Conservation (phyloP, 1,140 invertebrate genomes). For the Drosophila nebulosa region DNA sequence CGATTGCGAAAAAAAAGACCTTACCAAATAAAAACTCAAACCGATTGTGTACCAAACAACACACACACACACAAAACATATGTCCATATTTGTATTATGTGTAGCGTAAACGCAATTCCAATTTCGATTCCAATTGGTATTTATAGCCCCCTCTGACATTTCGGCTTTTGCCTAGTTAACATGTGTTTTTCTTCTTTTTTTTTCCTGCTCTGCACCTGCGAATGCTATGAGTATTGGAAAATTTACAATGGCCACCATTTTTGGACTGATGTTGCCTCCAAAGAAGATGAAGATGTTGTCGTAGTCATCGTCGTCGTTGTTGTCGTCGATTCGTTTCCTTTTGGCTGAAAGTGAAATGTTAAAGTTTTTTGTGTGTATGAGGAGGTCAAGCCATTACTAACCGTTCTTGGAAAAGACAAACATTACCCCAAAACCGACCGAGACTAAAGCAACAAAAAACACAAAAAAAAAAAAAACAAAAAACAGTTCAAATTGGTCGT, state of each 20-base stretch:
- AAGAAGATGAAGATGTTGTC: constrained; percentile 1
- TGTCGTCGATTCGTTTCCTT: neutral
- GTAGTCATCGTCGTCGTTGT: neutral
- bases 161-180: constrained; percentile 52
- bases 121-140: constrained; percentile 61
- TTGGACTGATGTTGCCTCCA: constrained; percentile 32
- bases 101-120: constrained; percentile 47
- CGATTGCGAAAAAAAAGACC: constrained; percentile 52
- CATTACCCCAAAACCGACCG: neutral
- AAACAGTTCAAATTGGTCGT: neutral
- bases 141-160: constrained; percentile 69
- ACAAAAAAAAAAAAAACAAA: neutral
- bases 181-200: constrained; percentile 47
- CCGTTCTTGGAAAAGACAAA: neutral
- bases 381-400: neutral
- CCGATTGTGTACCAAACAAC: neutral
- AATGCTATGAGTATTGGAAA: constrained; percentile 19
- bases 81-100: constrained; percentile 75
- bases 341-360: constrained; percentile 1
- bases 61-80: constrained; percentile 30
- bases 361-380: neutral
- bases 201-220: constrained; percentile 38
- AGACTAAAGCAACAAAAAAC: neutral
- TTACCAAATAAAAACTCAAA: neutral
- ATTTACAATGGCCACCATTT: constrained; percentile 72